Base-by-base conservation (phyloP, 37 sponge, comb jelly and placozoan genomes). In the Cliona cf. orientalis region DNA sequence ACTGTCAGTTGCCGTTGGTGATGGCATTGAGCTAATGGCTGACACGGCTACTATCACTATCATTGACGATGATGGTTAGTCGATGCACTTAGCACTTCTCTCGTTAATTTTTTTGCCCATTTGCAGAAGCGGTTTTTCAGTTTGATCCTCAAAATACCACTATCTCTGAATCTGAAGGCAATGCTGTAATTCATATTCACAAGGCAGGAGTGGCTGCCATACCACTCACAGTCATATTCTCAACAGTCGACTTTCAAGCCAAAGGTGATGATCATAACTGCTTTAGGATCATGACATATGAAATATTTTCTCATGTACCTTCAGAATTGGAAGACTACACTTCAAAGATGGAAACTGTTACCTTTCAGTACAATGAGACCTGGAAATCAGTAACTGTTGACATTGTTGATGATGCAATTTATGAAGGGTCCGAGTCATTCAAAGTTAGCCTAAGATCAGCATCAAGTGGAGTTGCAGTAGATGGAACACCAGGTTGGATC, bases 21-120 rank as follows among this genome's bases (percentile, higher is more conserved):
- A 25, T 31, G 74, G 25, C 5, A 57, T 73, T 1, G 28, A 22
- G 4, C 28, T 73, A 1, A 4, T n/a, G 9, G 57, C 74, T 42
- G 11, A 12, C 33, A 42, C 58, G 5, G 49, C 74, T 53, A 26
- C 3, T 3, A 45, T 73, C 31, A 26, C 46, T n/a, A 73, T 73
- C 32, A 5, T 33, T 11, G 74, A 73, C 35, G 28, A 73, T 29
- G 57, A 73, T 49, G 56, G 74, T 73, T 33, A 73, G 56, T 66
- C 17, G 17, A 49, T 11, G 14, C 11, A 19, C 11, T n/a, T n/a
- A n/a, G n/a, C n/a, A n/a, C n/a, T n/a, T 66, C 2, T 35, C 36
- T 29, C 36, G 17, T 35, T 3, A 37, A 3, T 35, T 37, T 34
- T 66, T 32, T 66, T 3, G 6, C 37, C 12, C 66, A 37, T 6